Conservation (phyloP, 2,888 invertebrate species). For the Dorcus hopei region DNA sequence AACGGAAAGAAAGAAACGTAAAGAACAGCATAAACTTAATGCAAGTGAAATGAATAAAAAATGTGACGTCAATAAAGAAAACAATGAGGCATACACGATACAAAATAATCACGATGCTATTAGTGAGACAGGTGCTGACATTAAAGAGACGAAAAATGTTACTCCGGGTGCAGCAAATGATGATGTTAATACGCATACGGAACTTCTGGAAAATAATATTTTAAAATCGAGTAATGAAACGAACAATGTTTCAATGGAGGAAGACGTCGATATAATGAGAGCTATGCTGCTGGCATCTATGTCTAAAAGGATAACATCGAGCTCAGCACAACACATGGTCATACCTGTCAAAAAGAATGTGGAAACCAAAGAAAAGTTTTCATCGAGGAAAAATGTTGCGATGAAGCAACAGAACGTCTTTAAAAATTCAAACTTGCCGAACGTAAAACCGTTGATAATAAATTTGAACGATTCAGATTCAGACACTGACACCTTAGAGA, state of each 20-base stretch:
- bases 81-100: background rate
- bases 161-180: background rate
- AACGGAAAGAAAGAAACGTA: constrained; percentile 54
- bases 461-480: constrained; percentile 44
- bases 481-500: constrained; percentile 31
- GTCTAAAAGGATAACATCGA: constrained; percentile 55
- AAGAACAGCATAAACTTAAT: constrained; percentile 35
- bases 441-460: constrained; percentile 45
- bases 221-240: background rate
- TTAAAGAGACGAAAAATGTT: background rate
- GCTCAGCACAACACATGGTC: constrained; percentile 8
- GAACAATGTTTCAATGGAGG: constrained; percentile 52
- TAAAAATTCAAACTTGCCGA: constrained; percentile 17
- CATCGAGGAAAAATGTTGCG: background rate
- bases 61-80: constrained; percentile 16
- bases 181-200: background rate
- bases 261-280: constrained; percentile 60
- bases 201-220: background rate
- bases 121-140: constrained; percentile 4
- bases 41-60: constrained; percentile 16
- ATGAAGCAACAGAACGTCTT: background rate
- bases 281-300: constrained; percentile 59
- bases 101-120: too few species aligned
- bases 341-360: background rate
- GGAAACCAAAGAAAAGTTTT: background rate